Evolutionary conservation across 1,140 invertebrate genomes (phyloP).

Genomic region (Drosophila grimshawi): DNA sequence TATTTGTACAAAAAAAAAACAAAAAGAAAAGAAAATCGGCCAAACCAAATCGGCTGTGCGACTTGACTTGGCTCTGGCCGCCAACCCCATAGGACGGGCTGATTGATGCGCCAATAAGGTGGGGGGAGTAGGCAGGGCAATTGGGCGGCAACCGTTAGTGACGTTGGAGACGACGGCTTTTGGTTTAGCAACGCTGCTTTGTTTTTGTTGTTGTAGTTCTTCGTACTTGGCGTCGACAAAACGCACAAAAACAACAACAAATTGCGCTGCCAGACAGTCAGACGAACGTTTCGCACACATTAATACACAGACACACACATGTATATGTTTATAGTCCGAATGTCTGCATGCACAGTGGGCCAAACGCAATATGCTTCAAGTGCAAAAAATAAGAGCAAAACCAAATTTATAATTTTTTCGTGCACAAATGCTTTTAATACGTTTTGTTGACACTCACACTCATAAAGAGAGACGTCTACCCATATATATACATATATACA

Average conservation of each 20-base stretch:
- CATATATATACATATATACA: slow-evolving; percentile 15
- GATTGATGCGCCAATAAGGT: slow-evolving; percentile 58
- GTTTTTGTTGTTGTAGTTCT: slow-evolving; percentile 60
- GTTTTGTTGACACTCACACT: slow-evolving; percentile 42
- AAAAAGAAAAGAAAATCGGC: slow-evolving; percentile 40
- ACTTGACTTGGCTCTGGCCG: slow-evolving; percentile 6
- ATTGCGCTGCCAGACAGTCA: slow-evolving; percentile 69
- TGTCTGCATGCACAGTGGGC: slow-evolving; percentile 68
- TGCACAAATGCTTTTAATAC: slow-evolving; percentile 34
- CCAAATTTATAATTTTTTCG: slow-evolving; percentile 12
- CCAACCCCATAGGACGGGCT: slow-evolving; percentile 24
- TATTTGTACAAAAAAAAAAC: slow-evolving; percentile 62
- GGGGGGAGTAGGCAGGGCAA: background rate
- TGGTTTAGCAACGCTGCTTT: slow-evolving; percentile 46
- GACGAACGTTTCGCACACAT: slow-evolving; percentile 63
- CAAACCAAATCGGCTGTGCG: slow-evolving; percentile 9
- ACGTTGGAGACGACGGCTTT: slow-evolving; percentile 70
- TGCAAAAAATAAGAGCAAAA: slow-evolving; percentile 52
- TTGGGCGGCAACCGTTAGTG: slow-evolving; percentile 42
- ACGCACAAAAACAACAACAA: slow-evolving; percentile 47
- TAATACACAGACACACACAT: slow-evolving; percentile 20
- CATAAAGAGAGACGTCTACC: background rate
- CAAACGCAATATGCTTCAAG: slow-evolving; percentile 64
- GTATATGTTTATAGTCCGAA: slow-evolving; percentile 14
- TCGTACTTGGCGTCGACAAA: slow-evolving; percentile 39